Evolutionary conservation across 1,140 invertebrate genomes (phyloP).

Genomic region (Fopius arisanus): DNA sequence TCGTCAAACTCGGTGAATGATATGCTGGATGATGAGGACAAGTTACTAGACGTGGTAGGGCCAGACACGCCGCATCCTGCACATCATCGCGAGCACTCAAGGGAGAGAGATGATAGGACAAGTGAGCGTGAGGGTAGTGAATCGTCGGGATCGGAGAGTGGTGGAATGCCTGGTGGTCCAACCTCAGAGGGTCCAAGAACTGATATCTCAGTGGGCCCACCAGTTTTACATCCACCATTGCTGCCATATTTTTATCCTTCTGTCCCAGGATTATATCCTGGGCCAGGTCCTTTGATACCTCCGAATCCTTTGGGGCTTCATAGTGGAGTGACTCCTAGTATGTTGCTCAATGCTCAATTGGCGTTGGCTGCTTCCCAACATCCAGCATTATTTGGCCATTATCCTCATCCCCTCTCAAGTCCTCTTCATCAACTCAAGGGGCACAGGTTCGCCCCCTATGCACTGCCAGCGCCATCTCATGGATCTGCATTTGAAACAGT

Average conservation of each 20-base stretch:
- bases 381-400: conserved; percentile 76
- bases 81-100: conserved; percentile 60
- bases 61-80: conserved; percentile 79
- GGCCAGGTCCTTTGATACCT: conserved; percentile 72
- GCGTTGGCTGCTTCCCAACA: conserved; percentile 81
- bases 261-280: conserved; percentile 78
- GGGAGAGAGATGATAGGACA: conserved; percentile 58
- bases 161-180: conserved; percentile 63
- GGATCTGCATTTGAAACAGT: conserved; percentile 87
- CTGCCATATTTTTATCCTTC: conserved; percentile 88
- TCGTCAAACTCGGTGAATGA: conserved; percentile 68
- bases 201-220: conserved; percentile 87
- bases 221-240: conserved; percentile 81
- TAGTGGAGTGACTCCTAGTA: conserved; percentile 73
- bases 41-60: conserved; percentile 87
- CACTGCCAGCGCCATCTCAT: conserved; percentile 73
- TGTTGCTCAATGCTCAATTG: conserved; percentile 84
- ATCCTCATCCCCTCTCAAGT: conserved; percentile 66
- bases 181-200: conserved; percentile 76
- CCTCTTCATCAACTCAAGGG: conserved; percentile 67
- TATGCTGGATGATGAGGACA: conserved; percentile 79
- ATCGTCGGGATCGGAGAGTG: conserved; percentile 63
- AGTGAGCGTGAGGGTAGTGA: conserved; percentile 63
- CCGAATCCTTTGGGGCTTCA: conserved; percentile 71
- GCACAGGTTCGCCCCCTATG: conserved; percentile 86